A percentile compares a stretch with the other conserved stretches of the same genome.
These are phyloP conservation scores for Sarcophaga subvicina DNA, from an alignment of 2,888 invertebrate genomes.

Conservation along the genomic window DNA sequence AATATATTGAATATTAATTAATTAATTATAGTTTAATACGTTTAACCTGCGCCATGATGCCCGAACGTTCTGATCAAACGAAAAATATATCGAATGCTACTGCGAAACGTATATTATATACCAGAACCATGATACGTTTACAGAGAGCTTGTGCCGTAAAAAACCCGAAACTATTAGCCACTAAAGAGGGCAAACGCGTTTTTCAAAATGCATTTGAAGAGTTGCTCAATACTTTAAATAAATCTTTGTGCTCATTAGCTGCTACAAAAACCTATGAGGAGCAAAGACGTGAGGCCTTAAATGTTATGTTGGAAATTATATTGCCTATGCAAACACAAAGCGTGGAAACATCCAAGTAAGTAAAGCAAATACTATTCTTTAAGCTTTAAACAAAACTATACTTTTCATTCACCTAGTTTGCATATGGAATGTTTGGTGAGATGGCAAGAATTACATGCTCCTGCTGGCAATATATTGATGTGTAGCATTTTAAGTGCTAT, in stretches of 20 bases:
- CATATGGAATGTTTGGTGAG: constrained; percentile 78
- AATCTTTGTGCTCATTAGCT: constrained; percentile 72
- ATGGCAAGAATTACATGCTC: constrained; percentile 76
- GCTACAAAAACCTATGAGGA: constrained; percentile 74
- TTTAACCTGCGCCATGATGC: constrained; percentile 76
- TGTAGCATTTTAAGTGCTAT: constrained; percentile 77
- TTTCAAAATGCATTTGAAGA: constrained; percentile 76
- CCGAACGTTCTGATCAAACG: constrained; percentile 71
- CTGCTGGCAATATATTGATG: constrained; percentile 76
- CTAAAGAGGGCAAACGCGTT: constrained; percentile 77
- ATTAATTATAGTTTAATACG: constrained; percentile 74
- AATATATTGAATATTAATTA: not conserved
- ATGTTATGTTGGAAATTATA: constrained; percentile 79
- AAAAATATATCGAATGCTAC: constrained; percentile 74
- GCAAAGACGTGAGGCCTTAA: constrained; percentile 77
- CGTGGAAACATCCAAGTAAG: constrained; percentile 79
- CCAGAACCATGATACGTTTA: constrained; percentile 78
- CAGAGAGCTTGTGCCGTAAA: constrained; percentile 78
- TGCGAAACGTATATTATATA: constrained; percentile 80
- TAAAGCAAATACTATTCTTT: not conserved
- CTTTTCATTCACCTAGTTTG: constrained; percentile 71
- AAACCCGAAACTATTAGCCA: constrained; percentile 77
- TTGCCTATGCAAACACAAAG: constrained; percentile 79
- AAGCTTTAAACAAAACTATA: too few species aligned
- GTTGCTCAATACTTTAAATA: constrained; percentile 76